Evolutionary conservation across 2,113 vertebrate genomes (phyloP).

Genomic region (Rallus limicola): DNA sequence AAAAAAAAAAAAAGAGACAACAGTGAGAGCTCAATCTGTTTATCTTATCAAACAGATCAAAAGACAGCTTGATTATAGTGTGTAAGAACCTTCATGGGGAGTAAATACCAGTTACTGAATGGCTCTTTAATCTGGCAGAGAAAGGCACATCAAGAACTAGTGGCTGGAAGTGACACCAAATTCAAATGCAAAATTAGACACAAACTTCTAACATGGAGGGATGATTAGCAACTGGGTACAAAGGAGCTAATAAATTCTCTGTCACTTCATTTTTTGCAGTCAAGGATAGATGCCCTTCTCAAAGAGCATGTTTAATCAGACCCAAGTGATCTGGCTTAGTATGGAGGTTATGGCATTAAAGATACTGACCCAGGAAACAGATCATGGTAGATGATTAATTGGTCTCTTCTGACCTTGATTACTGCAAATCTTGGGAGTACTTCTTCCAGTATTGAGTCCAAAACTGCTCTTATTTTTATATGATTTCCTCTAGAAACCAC

Average conservation of each 20-base stretch:
- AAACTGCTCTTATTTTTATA: neutral
- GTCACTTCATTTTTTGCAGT: neutral
- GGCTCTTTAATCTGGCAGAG: constrained; percentile 49
- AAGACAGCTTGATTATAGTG: constrained; percentile 54
- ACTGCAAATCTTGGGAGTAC: neutral
- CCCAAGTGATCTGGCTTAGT: neutral
- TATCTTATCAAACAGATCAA: constrained; percentile 55
- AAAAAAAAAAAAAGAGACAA: neutral
- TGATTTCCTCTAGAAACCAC: neutral
- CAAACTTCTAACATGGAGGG: neutral
- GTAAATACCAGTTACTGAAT: constrained; percentile 53
- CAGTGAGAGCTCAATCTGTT: constrained; percentile 52
- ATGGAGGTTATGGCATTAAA: neutral
- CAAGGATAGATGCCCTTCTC: neutral
- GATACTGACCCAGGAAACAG: neutral
- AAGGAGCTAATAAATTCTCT: neutral
- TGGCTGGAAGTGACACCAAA: constrained; percentile 2
- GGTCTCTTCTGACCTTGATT: neutral
- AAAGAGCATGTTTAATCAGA: neutral
- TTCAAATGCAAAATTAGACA: constrained; percentile 12
- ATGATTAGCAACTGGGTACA: neutral
- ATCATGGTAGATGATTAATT: neutral
- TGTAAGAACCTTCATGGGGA: constrained; percentile 30
- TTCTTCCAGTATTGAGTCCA: neutral
- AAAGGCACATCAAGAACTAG: constrained; percentile 35